Conservation (phyloP, 2,888 invertebrate genomes). For the Pandemis heparana region DNA sequence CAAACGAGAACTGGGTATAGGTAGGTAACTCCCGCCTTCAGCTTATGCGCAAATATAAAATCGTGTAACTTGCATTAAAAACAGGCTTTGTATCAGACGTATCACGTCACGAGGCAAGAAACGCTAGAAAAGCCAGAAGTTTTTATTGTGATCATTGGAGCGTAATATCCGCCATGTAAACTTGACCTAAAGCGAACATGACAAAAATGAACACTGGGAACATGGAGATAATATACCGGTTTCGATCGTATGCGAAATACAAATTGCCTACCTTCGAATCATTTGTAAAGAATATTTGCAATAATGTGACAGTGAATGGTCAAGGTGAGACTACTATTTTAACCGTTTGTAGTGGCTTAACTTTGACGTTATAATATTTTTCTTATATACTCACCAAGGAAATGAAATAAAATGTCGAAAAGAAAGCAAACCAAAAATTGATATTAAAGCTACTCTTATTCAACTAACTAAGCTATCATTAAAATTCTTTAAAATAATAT, state of each 20-base stretch:
- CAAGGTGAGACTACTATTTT: constrained; percentile 21
- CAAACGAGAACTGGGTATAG: background rate
- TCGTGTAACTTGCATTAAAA: background rate
- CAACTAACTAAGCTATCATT: background rate
- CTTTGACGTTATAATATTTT: background rate
- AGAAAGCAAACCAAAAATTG: background rate
- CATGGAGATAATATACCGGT: constrained; percentile 38
- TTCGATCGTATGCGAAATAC: constrained; percentile 27
- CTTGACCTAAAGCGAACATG: constrained; percentile 38
- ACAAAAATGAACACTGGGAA: constrained; percentile 34
- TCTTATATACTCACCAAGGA: too few species aligned
- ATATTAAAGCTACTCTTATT: background rate
- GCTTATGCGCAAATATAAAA: background rate
- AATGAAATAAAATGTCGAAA: background rate
- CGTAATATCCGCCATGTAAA: constrained; percentile 9
- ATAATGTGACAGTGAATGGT: constrained; percentile 29
- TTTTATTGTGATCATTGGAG: constrained; percentile 21
- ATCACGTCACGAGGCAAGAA: background rate
- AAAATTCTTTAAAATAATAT: background rate
- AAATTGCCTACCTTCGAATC: constrained; percentile 33
- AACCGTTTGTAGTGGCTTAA: background rate
- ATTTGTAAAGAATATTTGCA: constrained; percentile 37
- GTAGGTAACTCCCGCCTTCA: background rate
- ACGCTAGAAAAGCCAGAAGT: constrained; percentile 3
- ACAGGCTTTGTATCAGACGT: background rate